Conservation (phyloP, 2,113 vertebrate genomes). For the Cynocephalus volans region DNA sequence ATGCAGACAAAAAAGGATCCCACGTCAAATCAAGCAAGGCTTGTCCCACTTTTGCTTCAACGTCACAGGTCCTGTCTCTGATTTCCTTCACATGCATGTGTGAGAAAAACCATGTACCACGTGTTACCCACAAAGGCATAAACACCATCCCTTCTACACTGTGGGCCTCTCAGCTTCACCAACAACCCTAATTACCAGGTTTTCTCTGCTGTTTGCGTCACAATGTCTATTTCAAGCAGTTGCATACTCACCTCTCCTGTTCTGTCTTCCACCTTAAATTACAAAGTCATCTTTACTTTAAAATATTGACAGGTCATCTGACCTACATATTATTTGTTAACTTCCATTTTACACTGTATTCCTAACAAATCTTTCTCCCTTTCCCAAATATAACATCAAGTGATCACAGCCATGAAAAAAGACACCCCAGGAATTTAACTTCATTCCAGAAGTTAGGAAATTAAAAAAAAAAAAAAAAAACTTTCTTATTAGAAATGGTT, state of each 20-base stretch:
- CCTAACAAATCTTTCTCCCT: constrained; percentile 11
- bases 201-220: neutral
- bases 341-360: neutral
- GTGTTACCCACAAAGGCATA: neutral
- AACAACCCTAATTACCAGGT: neutral
- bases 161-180: neutral
- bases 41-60: neutral
- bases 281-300: constrained; percentile 51
- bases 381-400: constrained; percentile 27
- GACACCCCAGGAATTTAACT: neutral
- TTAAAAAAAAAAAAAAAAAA: neutral
- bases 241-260: constrained; percentile 45
- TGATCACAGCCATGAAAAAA: neutral
- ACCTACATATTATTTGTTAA: constrained; percentile 19
- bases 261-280: constrained; percentile 73
- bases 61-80: neutral
- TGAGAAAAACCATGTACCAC: neutral
- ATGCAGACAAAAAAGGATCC: neutral
- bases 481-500: neutral
- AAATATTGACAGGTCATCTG: constrained; percentile 40
- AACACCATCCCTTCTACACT: neutral
- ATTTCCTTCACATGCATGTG: neutral
- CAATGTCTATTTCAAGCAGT: constrained; percentile 43
- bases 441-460: constrained; percentile 13
- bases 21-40: fast-evolving